Evolutionary conservation across 2,888 invertebrate genomes (phyloP).

Genomic region (Odontocerum albicorne): DNA sequence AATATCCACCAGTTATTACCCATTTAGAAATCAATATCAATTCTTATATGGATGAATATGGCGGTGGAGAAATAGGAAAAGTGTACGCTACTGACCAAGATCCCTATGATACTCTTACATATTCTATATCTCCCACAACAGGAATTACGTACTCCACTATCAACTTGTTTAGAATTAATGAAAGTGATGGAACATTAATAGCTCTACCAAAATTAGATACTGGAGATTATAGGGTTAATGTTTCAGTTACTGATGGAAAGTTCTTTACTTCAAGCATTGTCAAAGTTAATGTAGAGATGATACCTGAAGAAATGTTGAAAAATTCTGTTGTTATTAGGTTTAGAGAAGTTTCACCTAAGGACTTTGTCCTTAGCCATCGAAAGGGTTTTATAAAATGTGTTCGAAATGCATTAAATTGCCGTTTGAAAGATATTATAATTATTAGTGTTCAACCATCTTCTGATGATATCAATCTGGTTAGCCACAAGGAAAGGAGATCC

Average conservation of each 20-base stretch:
- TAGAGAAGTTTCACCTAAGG: slow-evolving; percentile 76
- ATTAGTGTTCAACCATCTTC: slow-evolving; percentile 79
- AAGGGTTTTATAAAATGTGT: slow-evolving; percentile 81
- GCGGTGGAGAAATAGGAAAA: slow-evolving; percentile 84
- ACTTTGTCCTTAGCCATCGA: slow-evolving; percentile 85
- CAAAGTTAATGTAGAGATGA: slow-evolving; percentile 74
- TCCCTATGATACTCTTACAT: slow-evolving; percentile 86
- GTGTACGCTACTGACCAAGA: slow-evolving; percentile 91
- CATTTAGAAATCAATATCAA: slow-evolving; percentile 85
- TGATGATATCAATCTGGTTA: slow-evolving; percentile 45
- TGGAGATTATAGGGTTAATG: slow-evolving; percentile 85
- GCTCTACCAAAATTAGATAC: slow-evolving; percentile 83
- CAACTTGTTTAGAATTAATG: slow-evolving; percentile 79
- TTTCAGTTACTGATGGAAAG: slow-evolving; percentile 93
- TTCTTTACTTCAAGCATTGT: slow-evolving; percentile 76
- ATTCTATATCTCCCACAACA: slow-evolving; percentile 63
- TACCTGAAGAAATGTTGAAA: slow-evolving; percentile 83
- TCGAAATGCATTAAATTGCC: slow-evolving; percentile 74
- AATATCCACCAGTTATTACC: slow-evolving; percentile 87
- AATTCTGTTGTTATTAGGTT: slow-evolving; percentile 85
- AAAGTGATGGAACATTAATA: slow-evolving; percentile 76
- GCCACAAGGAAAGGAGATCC: slow-evolving; percentile 29
- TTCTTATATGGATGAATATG: slow-evolving; percentile 88
- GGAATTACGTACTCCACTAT: slow-evolving; percentile 64
- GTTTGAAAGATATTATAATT: slow-evolving; percentile 78